A percentile compares a stretch with the other conserved stretches of the same genome.
phyloP scores from a whole-genome alignment of 2,797 vertebrate genomes.

The Pteronotus mesoamericanus region DNA sequence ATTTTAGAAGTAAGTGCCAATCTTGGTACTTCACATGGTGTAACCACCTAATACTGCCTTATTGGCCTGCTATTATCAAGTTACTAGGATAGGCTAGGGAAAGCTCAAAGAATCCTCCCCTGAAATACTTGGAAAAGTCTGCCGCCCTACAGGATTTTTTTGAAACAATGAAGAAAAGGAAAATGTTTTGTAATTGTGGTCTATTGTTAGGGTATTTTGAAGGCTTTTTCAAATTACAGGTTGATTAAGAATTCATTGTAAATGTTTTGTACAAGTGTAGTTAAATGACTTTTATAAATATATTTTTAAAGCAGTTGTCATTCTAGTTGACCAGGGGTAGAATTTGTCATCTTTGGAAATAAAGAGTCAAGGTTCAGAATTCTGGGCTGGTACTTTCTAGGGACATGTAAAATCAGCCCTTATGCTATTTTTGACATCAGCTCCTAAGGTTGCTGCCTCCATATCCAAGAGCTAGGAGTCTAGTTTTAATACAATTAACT shows the following conservation, averaged over 20 bases:
- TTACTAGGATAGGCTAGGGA: background rate
- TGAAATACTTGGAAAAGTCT: background rate
- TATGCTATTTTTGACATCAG: background rate
- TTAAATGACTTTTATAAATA: background rate
- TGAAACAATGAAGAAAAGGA: background rate
- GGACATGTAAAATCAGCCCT: background rate
- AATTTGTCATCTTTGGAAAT: constrained; percentile 33
- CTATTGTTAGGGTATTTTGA: background rate
- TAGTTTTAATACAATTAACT: constrained; percentile 30
- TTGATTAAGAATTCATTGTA: background rate
- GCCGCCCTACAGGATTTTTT: background rate
- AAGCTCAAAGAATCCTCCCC: background rate
- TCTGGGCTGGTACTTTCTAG: background rate
- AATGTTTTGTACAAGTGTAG: background rate
- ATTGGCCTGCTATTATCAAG: background rate
- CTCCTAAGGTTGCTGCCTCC: background rate
- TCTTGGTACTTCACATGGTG: background rate
- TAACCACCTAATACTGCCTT: background rate
- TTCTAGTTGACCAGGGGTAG: background rate
- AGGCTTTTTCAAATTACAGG: constrained; percentile 7
- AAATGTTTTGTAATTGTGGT: background rate
- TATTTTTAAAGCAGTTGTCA: background rate
- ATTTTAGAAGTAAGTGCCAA: background rate
- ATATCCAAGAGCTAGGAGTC: background rate
- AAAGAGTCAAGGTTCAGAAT: background rate